These are phyloP conservation scores for Mythimna impura DNA, from an alignment of 2,888 invertebrate genomes.

Conservation along the genomic window DNA sequence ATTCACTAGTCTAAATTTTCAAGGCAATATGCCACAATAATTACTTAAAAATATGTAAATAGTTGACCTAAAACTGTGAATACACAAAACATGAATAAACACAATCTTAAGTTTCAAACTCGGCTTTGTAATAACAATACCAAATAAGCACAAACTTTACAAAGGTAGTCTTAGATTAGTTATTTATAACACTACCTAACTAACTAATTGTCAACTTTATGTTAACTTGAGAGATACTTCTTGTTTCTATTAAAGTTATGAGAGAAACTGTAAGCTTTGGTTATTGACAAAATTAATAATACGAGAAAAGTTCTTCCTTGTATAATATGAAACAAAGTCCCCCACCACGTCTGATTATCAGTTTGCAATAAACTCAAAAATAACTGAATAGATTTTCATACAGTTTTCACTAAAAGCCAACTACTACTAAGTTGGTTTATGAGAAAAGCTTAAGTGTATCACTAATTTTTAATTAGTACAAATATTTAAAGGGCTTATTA, in stretches of 20 bases:
- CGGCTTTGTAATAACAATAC: not conserved
- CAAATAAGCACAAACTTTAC: slow-evolving; percentile 6
- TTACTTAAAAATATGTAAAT: slow-evolving; percentile 3
- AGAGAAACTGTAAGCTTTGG: slow-evolving; percentile 1
- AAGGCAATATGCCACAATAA: too few relatives aligned
- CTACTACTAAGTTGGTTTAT: too few relatives aligned
- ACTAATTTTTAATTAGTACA: too few relatives aligned
- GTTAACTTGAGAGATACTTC: slow-evolving; percentile 36
- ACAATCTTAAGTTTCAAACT: slow-evolving; percentile 14
- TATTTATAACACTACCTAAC: slow-evolving; percentile 16
- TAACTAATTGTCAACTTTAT: slow-evolving; percentile 13
- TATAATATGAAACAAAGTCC: too few relatives aligned
- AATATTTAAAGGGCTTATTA: too few relatives aligned
- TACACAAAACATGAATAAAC: slow-evolving; percentile 15
- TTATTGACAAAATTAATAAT: not conserved
- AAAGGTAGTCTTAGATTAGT: slow-evolving; percentile 24
- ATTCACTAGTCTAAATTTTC: too few relatives aligned
- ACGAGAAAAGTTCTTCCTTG: not conserved
- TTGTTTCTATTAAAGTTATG: slow-evolving; percentile 29
- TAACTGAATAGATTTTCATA: too few relatives aligned
- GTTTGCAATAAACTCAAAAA: too few relatives aligned
- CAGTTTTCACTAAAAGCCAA: too few relatives aligned
- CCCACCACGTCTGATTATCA: too few relatives aligned
- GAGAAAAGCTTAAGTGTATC: too few relatives aligned
- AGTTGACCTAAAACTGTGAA: slow-evolving; percentile 3